phyloP scores from a whole-genome alignment of 2,113 vertebrate species.

The Melanocharis versteri region DNA sequence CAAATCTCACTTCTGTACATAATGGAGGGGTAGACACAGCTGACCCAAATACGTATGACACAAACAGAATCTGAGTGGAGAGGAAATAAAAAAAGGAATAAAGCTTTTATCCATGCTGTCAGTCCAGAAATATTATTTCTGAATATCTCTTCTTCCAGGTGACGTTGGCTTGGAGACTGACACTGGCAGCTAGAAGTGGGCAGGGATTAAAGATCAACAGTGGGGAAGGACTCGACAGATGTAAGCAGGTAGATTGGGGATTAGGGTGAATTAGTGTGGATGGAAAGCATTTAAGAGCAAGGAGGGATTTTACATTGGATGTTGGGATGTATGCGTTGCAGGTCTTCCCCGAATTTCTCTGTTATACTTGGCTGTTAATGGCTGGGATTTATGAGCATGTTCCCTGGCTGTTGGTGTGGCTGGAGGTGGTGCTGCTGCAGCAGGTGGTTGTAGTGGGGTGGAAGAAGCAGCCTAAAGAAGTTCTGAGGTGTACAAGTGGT shows the following conservation, averaged over 20 bases:
- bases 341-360: neutral
- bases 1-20: neutral
- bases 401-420: neutral
- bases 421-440: neutral
- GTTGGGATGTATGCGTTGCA: accelerated
- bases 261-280: neutral
- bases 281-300: neutral
- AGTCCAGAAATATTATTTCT: neutral
- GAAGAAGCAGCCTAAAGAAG: neutral
- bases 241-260: conserved; percentile 19
- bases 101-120: neutral
- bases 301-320: neutral
- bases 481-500: neutral
- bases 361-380: neutral
- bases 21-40: neutral
- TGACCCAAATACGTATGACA: neutral
- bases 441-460: neutral
- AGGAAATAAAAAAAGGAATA: neutral
- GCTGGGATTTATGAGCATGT: neutral
- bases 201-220: conserved; percentile 10
- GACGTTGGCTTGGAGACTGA: neutral
- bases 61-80: neutral
- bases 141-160: neutral
- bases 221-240: neutral
- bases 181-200: neutral